A percentile compares a stretch with the other conserved stretches of the same genome.
Evolutionary conservation across 2,888 invertebrate species (phyloP).

Genomic region (Meteorus colon): DNA sequence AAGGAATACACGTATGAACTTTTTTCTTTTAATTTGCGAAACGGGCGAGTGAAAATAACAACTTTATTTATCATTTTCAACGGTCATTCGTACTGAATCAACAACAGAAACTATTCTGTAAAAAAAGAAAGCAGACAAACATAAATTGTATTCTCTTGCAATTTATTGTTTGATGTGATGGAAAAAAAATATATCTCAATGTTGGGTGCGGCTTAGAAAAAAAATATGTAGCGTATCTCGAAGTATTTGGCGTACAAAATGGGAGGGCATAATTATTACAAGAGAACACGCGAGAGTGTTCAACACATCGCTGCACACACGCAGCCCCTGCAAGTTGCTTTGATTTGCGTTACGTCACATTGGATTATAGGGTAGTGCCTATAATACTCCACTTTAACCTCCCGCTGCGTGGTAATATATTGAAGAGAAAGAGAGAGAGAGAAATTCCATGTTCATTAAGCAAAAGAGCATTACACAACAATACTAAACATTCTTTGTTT

Average conservation of each 20-base stretch:
- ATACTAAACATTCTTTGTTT: background rate
- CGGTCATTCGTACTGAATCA: background rate
- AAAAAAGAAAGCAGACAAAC: background rate
- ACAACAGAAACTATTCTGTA: background rate
- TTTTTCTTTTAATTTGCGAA: background rate
- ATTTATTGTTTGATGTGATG: constrained; percentile 1
- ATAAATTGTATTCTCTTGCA: background rate
- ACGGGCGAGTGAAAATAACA: background rate
- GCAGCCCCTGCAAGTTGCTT: constrained; percentile 56
- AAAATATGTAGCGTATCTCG: background rate
- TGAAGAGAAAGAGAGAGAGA: background rate
- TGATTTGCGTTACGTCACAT: constrained; percentile 29
- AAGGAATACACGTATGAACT: background rate
- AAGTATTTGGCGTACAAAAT: constrained; percentile 14
- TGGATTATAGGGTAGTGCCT: background rate
- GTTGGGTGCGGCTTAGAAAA: background rate
- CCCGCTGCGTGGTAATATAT: background rate
- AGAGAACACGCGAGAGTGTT: constrained; percentile 26
- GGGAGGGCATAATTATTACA: constrained; percentile 11
- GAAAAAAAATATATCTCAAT: constrained; percentile 11
- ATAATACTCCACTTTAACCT: background rate
- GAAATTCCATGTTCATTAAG: background rate
- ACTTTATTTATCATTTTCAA: background rate
- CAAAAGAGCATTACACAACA: background rate
- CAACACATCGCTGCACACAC: constrained; percentile 7